Base-by-base conservation (phyloP, 2,113 vertebrate genomes). In the Acinonyx jubatus region DNA sequence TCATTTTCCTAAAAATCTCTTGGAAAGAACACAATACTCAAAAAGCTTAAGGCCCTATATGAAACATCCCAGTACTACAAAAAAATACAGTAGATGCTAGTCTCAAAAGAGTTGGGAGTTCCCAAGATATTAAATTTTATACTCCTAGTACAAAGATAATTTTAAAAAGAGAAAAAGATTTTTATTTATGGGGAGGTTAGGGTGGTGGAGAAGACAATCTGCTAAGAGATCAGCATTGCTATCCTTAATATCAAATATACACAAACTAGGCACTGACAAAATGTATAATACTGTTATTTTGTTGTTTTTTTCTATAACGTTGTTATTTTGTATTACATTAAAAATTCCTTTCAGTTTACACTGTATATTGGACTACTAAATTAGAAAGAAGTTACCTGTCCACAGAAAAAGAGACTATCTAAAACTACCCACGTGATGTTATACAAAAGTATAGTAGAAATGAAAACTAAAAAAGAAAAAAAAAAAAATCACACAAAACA, bases 281-380 rank as follows among this genome's bases (percentile, higher is more conserved):
- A 86, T 38, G 15, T 16, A 45, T 15, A 78, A 89, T 63, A 85
- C 55, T 12, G 5, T 73, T 95, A 29, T 78, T 96, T 50, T 11
- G 50, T 19, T 23, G 7, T 23, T 61, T 57, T 57, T 61, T 61
- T 38, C 9, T 16, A 52, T 15, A 78, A 89, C 48, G 82, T 55
- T 12, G 5, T 68, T 95, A 29, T 78, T 96, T 57, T 55, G 13
- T 65, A 66, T 52, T 92, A 87, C 29, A 29, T n/a, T 36, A 82
- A 92, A 96, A 95, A 88, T 63, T 27, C 27, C 48, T 76, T 74
- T 76, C 23, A 89, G 57, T 78, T 78, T 82, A 93, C 45, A 85
- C 0, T 73, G 21, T 88, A 78, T 52, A 80, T 1, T 95, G 38
- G 55, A 76, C n/a, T 85, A 82, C 33, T 63, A 92, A 63, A 78